These are phyloP conservation scores for Papilio demoleus DNA, from an alignment of 2,888 invertebrate species.

Conservation along the genomic window DNA sequence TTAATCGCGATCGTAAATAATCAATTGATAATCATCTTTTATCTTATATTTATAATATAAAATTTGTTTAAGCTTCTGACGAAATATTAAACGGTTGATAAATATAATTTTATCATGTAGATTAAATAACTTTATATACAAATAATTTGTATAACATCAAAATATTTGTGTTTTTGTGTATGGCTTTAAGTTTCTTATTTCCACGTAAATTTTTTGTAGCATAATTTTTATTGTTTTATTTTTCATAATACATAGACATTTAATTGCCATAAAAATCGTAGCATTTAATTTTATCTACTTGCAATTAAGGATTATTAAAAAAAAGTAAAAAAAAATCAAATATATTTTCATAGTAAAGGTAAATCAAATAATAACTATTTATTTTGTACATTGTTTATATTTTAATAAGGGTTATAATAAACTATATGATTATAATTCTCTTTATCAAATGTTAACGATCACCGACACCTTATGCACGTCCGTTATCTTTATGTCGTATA, in stretches of 20 bases:
- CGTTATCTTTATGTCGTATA: conserved; percentile 20
- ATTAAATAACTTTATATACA: neutral
- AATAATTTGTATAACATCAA: too few relatives aligned
- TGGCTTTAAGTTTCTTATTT: too few relatives aligned
- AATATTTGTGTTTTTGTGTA: too few relatives aligned
- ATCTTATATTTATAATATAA: neutral
- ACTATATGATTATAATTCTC: neutral
- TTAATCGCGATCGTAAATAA: neutral
- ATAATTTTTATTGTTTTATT: too few relatives aligned
- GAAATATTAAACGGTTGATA: neutral
- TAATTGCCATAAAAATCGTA: too few relatives aligned
- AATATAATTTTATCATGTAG: neutral
- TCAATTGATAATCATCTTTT: conserved; percentile 7
- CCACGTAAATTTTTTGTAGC: too few relatives aligned
- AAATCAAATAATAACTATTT: too few relatives aligned
- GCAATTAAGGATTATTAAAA: too few relatives aligned
- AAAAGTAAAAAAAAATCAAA: too few relatives aligned
- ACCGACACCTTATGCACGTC: conserved; percentile 7
- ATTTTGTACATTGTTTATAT: neutral
- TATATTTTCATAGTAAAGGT: too few relatives aligned
- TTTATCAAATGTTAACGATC: conserved; percentile 18
- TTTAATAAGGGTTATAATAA: conserved; percentile 1
- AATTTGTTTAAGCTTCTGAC: neutral
- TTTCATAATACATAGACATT: too few relatives aligned
- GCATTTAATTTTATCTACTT: too few relatives aligned